Evolutionary conservation across 2,888 invertebrate species (phyloP).

Genomic region (Acholoe squamosa): DNA sequence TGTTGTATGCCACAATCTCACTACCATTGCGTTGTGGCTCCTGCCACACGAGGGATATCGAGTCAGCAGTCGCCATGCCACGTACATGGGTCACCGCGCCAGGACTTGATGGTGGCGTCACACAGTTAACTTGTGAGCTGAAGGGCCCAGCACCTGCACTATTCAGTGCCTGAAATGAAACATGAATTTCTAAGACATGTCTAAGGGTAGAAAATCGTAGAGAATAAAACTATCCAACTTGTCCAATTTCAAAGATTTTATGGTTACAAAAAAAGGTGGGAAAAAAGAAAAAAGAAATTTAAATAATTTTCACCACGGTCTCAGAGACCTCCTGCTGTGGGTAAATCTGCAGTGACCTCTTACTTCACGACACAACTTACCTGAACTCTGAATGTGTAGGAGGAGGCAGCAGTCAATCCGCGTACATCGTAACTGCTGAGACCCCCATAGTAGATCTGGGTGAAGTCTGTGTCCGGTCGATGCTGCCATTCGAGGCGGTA

Average conservation of each 20-base stretch:
- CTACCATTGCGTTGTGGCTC: constrained; percentile 90
- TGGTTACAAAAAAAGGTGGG: too few species aligned
- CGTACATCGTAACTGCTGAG: constrained; percentile 87
- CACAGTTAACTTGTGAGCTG: constrained; percentile 87
- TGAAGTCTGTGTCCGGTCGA: constrained; percentile 77
- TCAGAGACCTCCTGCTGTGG: too few species aligned
- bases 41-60: constrained; percentile 88
- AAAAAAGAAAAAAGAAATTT: too few species aligned
- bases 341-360: too few species aligned
- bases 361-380: too few species aligned
- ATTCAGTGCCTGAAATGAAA: constrained; percentile 88
- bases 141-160: constrained; percentile 91
- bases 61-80: constrained; percentile 87
- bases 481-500: constrained; percentile 88
- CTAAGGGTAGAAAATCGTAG: too few species aligned
- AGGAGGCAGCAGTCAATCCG: constrained; percentile 90
- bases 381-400: constrained; percentile 91
- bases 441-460: constrained; percentile 81
- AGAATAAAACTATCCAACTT: too few species aligned
- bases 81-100: constrained; percentile 85
- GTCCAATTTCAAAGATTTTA: too few species aligned
- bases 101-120: constrained; percentile 92
- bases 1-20: constrained; percentile 89
- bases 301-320: too few species aligned
- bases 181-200: too few species aligned